Evolutionary conservation across 1,140 invertebrate species (phyloP).

Genomic region (Oryctes rhinoceros): DNA sequence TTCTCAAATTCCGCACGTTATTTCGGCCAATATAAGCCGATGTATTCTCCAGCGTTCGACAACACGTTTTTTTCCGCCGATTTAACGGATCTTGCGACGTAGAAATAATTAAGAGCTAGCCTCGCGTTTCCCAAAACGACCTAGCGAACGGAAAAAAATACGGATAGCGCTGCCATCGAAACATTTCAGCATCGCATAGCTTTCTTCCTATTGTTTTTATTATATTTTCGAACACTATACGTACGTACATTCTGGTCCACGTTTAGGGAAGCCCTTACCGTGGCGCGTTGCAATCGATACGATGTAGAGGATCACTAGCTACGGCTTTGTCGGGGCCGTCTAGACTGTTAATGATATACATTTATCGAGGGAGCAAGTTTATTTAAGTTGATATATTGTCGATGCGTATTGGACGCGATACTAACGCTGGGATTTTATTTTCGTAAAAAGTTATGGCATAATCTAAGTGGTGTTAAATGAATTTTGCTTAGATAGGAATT

Average conservation of each 20-base stretch:
- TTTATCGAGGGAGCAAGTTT: background rate
- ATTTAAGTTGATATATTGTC: background rate
- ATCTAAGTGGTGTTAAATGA: too few species aligned
- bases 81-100: background rate
- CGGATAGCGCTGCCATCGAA: too few species aligned
- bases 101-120: background rate
- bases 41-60: too few species aligned
- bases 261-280: background rate
- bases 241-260: background rate
- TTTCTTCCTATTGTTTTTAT: background rate
- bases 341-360: constrained; percentile 28
- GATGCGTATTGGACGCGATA: background rate
- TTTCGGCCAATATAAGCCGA: too few species aligned
- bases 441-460: too few species aligned
- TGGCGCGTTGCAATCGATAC: constrained; percentile 3
- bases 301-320: too few species aligned
- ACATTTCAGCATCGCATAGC: background rate
- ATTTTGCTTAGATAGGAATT: too few species aligned
- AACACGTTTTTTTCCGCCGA: background rate
- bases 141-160: too few species aligned
- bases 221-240: background rate
- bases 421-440: too few species aligned
- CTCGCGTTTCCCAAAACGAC: too few species aligned
- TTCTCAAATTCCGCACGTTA: too few species aligned
- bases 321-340: background rate